phyloP scores from a whole-genome alignment of 2,113 vertebrate genomes.

The Colaptes auratus region DNA sequence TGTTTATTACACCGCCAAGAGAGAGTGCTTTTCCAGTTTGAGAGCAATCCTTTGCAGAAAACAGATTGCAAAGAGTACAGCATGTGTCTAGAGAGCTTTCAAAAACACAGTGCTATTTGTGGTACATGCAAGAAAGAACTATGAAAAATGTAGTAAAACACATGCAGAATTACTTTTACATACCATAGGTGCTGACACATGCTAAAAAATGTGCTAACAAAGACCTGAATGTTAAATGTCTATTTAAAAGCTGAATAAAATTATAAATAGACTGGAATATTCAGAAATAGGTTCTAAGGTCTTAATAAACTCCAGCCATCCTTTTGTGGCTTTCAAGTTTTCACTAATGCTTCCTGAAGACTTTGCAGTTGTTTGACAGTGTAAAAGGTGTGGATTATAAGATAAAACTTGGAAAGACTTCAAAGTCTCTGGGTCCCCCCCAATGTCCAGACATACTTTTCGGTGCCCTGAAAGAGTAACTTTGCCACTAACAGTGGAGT shows the following conservation, averaged over 20 bases:
- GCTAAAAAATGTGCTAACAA: too few relatives aligned
- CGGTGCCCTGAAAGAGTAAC: not conserved
- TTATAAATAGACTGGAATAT: too few relatives aligned
- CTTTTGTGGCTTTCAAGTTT: too few relatives aligned
- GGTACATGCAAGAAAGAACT: not conserved
- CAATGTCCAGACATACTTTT: not conserved
- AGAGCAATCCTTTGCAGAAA: not conserved
- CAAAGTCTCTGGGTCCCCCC: not conserved
- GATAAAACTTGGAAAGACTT: not conserved
- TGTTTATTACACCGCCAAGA: not conserved
- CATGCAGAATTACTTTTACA: too few relatives aligned
- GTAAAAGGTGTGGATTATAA: too few relatives aligned
- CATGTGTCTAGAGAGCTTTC: not conserved
- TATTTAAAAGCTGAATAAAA: too few relatives aligned
- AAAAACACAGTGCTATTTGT: conserved; percentile 23
- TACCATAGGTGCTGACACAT: too few relatives aligned
- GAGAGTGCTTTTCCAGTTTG: not conserved
- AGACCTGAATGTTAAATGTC: too few relatives aligned
- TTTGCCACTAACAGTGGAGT: not conserved
- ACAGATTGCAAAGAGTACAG: not conserved
- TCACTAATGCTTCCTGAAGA: too few relatives aligned
- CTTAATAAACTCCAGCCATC: too few relatives aligned
- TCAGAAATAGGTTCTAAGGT: too few relatives aligned
- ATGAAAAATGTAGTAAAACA: not conserved
- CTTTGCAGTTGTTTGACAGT: too few relatives aligned